Base-by-base conservation (phyloP, 2,888 invertebrate genomes). In the Plutella xylostella region DNA sequence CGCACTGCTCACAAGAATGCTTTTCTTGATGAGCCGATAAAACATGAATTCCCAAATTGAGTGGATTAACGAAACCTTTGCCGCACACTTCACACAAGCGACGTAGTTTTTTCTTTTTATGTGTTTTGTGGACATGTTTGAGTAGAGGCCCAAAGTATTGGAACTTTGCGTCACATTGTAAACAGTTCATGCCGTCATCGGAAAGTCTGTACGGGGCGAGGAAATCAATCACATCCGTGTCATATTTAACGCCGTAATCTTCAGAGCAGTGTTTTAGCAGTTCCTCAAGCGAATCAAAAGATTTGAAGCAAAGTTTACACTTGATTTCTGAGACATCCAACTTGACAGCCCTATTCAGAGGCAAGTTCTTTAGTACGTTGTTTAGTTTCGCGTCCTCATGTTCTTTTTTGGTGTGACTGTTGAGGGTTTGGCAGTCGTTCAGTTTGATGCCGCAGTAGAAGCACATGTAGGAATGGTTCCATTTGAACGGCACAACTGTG, bases 71-170 rank as follows among this genome's bases (percentile, higher is more conserved):
- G 42, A 79, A 82, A 0, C 66, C 69, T 44, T 72, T 66, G 0
- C 82, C 83, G 28, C 82, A 75, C 0, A 65, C 53, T 14, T 73
- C 72, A 44, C 75, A 75, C 0, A 61, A 20, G 9, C 9, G 20
- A n/a, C 15, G 17, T n/a, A 18, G 9, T 19, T 17, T 37, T 19
- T n/a, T 37, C 11, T 56, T 63, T 18, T 61, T 68, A 25, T 71
- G 70, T 15, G 54, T 56, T 41, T 60, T 64, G 28, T 69, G 57
- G 0, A 58, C 56, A 25, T 76, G 76, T 0, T 55, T 50, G 0
- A 72, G 42, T 0, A 76, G 47, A 0, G 65, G 57, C 0, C 64
- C 63, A 33, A 73, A 76, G 39, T 68, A 74, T 25, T 55, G 45
- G 35, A 68, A 76, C 2, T 48, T 51, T n/a, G 61, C 52, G 0